Base-by-base conservation (phyloP, 2,797 vertebrate genomes). In the Pangasius sanitwongsei region DNA sequence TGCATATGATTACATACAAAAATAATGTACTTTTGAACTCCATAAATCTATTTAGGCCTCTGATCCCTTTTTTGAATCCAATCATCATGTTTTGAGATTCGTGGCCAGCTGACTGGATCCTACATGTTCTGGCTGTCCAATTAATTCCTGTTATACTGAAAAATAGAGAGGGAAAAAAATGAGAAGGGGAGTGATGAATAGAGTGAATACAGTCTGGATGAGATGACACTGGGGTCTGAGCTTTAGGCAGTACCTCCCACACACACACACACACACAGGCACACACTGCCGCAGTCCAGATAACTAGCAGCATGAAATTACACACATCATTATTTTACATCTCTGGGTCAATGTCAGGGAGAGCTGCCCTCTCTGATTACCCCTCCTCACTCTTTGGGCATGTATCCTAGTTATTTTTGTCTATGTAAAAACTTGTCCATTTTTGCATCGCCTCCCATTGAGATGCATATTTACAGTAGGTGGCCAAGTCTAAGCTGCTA, bases 261-360 rank as follows among this genome's bases (percentile, higher is more conserved):
- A 86, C 88, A 88, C 88, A 78, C 50, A 69, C 59, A 37, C 67
- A 55, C 44, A 34, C 70, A 41, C n/a, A 77, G 85, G 70, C 65
- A 77, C 87, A 83, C 31, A 81, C 31, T 67, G 25, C 61, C 75
- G 34, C 44, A 85, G 74, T 84, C 75, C 87, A 88, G 85, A 90
- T 87, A 69, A 87, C 87, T 83, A 83, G 81, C 87, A 87, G 82
- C 65, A 88, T 75, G 34, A 31, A 65, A 72, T 83, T 67, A 78
- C 86, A 89, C 84, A 93, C 91, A 91, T 91, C 92, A 94, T 94
- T 94, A 94, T 95, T 95, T 94, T 91, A 93, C 92, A 93, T 92
- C 93, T 92, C 91, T 93, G 91, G 92, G 92, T 93, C 91, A 93
- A 89, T 94, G 94, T 95, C 92, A 94, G 93, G 89, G 89, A 90